A percentile compares a stretch with the other conserved stretches of the same genome.
phyloP scores from a whole-genome alignment of 2,113 vertebrate species.

The Oreocharis arfaki region DNA sequence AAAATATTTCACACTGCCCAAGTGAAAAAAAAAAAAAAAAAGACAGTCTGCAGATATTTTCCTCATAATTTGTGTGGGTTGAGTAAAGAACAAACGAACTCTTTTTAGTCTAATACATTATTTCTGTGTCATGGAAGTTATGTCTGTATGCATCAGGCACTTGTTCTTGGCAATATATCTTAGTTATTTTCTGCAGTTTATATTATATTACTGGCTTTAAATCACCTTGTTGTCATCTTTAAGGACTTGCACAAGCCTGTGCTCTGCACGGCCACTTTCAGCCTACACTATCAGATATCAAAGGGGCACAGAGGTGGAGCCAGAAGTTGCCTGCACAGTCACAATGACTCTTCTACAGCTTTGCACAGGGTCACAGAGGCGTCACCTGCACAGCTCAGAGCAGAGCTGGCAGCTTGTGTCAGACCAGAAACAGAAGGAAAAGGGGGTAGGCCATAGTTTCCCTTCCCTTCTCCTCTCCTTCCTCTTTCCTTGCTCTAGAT shows the following conservation, averaged over 20 bases:
- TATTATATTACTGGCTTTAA: not conserved
- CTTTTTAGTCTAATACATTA: not conserved
- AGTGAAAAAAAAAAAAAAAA: not conserved
- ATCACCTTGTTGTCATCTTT: not conserved
- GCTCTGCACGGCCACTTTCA: too few relatives aligned
- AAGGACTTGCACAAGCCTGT: not conserved
- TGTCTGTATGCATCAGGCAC: not conserved
- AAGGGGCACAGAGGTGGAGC: too few relatives aligned
- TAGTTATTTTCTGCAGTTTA: not conserved
- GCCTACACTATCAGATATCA: fast-evolving
- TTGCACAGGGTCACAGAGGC: too few relatives aligned
- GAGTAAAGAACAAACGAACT: not conserved
- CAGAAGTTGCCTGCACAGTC: not conserved
- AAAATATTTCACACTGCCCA: not conserved
- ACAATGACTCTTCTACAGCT: not conserved
- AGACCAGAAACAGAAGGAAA: not conserved
- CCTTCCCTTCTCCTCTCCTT: not conserved
- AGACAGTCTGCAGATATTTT: not conserved
- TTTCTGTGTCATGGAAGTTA: not conserved
- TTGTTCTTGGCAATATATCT: not conserved
- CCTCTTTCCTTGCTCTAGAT: not conserved
- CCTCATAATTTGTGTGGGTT: not conserved
- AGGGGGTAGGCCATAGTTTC: fast-evolving
- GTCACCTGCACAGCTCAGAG: not conserved
- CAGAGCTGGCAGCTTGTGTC: not conserved